Evolutionary conservation across 1,140 invertebrate species (phyloP).

Genomic region (Lepidurus arcticus): DNA sequence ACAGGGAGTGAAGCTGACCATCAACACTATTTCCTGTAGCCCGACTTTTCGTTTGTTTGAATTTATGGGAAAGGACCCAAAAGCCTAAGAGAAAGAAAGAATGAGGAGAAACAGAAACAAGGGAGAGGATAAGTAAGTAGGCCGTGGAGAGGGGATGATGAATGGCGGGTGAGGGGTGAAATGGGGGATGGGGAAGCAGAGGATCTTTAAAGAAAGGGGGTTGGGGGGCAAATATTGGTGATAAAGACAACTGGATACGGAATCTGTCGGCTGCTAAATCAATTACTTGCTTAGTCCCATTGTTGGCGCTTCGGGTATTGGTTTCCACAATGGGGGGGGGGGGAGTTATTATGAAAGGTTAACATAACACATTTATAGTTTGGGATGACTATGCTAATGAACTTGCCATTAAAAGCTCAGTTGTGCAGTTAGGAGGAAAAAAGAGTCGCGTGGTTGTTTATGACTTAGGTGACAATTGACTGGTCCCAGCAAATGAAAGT

Average conservation of each 20-base stretch:
- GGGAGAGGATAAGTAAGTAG: slow-evolving; percentile 18
- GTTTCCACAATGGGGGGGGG: not conserved
- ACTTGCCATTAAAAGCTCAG: not conserved
- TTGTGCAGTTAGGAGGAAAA: not conserved
- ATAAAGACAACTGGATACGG: not conserved
- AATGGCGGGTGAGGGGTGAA: not conserved
- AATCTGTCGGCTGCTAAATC: slow-evolving; percentile 13
- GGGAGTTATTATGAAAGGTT: not conserved
- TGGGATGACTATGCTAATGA: not conserved
- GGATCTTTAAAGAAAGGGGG: not conserved
- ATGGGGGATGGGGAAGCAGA: not conserved
- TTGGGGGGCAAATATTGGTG: not conserved
- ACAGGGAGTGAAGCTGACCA: not conserved
- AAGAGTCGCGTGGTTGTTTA: too few relatives aligned
- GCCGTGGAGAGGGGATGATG: slow-evolving; percentile 5
- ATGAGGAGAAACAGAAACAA: not conserved
- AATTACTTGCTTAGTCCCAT: not conserved
- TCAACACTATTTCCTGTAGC: not conserved
- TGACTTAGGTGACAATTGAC: not conserved
- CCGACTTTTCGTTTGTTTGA: not conserved
- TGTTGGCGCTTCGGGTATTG: not conserved
- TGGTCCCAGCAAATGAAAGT: too few relatives aligned
- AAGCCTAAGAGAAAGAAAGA: not conserved
- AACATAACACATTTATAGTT: not conserved
- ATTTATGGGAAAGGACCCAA: not conserved